Evolutionary conservation across 2,113 vertebrate species (phyloP).

Genomic region (Rhinichthys klamathensis): DNA sequence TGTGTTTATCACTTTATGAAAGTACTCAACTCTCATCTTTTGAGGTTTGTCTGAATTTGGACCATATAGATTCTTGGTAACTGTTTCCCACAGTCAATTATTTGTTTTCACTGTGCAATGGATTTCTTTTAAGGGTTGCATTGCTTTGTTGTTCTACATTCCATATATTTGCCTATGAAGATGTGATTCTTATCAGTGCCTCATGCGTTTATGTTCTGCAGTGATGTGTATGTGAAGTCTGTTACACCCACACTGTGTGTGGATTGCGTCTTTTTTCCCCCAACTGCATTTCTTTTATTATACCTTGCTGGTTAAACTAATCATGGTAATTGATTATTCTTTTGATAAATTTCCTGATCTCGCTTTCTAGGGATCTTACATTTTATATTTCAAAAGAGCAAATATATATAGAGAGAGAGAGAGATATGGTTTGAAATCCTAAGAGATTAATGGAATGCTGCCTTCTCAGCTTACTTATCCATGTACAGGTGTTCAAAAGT

Average conservation of each 20-base stretch:
- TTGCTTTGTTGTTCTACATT: slow-evolving; percentile 2
- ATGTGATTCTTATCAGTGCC: slow-evolving; percentile 4
- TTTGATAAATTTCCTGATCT: not conserved
- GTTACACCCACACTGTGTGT: slow-evolving; percentile 34
- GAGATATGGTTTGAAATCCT: not conserved
- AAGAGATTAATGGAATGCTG: not conserved
- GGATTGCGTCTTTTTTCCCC: not conserved
- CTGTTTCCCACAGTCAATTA: not conserved
- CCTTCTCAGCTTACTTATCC: not conserved
- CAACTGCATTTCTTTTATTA: not conserved
- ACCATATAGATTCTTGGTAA: not conserved
- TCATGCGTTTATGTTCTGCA: slow-evolving; percentile 6
- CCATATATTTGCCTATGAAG: not conserved
- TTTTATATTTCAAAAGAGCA: not conserved
- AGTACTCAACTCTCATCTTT: not conserved
- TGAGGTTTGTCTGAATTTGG: not conserved
- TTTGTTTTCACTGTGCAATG: not conserved
- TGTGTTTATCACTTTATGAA: not conserved
- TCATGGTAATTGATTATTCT: not conserved
- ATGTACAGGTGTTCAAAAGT: not conserved
- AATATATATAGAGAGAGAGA: not conserved
- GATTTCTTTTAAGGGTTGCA: not conserved
- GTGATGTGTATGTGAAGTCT: not conserved
- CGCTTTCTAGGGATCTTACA: not conserved
- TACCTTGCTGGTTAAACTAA: not conserved